Evolutionary conservation across 2,888 invertebrate genomes (phyloP), one percentile per base, ranked within the genome.

Genomic region (Sesamia inferens): DNA sequence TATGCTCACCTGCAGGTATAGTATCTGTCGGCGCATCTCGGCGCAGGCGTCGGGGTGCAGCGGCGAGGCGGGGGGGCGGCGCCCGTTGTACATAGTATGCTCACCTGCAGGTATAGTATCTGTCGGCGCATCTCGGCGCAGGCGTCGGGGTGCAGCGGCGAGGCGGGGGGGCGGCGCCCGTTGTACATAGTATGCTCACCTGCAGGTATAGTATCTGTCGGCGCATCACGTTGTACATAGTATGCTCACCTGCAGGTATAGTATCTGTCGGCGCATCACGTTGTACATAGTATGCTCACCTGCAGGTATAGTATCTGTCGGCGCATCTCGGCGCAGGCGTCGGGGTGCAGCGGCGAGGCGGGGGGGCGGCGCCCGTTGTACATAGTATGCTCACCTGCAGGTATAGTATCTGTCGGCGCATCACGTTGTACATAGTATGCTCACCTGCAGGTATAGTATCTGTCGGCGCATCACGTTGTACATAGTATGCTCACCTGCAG

Each of bases 171-270:
- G 90, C 97, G 97, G 94, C 97, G 93, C 94, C 97, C 95, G 94
- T 96, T 95, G 93, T n/a, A n/a, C n/a, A n/a, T n/a, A n/a, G n/a
- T n/a, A n/a, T n/a, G n/a, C 57, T 81, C 93, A 97, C 98, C 97
- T 98, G 98, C 92, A 98, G 96, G 94, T 98, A 98, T 92, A 98
- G 96, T 91, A 98, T 98, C 96, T 98, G 98, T 88, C 98, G 97
- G 84, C 98, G 97, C 94, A 98, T 97, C 95, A 98, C 98, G 57
- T n/a, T n/a, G n/a, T n/a, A n/a, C n/a, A n/a, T n/a, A n/a, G n/a
- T n/a, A n/a, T n/a, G n/a, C 57, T 81, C 93, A 97, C 98, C 97
- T 98, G 98, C 92, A 98, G 96, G 94, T 98, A 98, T 92, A 98
- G 96, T 91, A 98, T 98, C 96, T 98, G 98, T 88, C 98, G 97